These are phyloP conservation scores for Acromyrmex heyeri DNA, from an alignment of 1,140 invertebrate genomes.

Conservation along the genomic window DNA sequence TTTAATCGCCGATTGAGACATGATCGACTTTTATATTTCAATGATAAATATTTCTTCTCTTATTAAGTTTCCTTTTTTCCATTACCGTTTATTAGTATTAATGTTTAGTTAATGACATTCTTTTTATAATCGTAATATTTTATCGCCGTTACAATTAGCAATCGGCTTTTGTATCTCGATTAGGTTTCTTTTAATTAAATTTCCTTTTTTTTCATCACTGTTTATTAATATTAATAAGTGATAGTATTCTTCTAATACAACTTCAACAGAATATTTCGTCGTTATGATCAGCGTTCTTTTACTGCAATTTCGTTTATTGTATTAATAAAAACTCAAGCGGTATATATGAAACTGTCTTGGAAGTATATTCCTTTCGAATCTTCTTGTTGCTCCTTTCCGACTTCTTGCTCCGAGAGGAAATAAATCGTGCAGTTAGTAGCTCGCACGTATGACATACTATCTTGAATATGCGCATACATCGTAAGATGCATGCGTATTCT, in stretches of 20 bases:
- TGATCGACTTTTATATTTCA: neutral
- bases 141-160: too few species aligned
- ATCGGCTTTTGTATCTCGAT: neutral
- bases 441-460: conserved; percentile 86
- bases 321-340: neutral
- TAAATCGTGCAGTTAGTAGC: conserved; percentile 81
- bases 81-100: too few species aligned
- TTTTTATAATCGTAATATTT: too few species aligned
- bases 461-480: conserved; percentile 87
- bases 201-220: neutral
- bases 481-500: conserved; percentile 82
- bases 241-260: neutral
- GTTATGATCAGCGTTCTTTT: conserved; percentile 1
- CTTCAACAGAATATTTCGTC: neutral
- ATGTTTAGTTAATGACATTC: too few species aligned
- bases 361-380: neutral
- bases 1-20: neutral
- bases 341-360: conserved; percentile 16
- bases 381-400: conserved; percentile 38
- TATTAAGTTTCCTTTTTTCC: neutral
- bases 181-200: neutral
- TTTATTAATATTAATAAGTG: neutral
- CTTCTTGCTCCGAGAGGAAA: conserved; percentile 40
- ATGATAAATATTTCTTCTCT: neutral
- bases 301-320: neutral